Evolutionary conservation across 2,113 vertebrate genomes (phyloP).

Genomic region (Sphyrna mokarran): DNA sequence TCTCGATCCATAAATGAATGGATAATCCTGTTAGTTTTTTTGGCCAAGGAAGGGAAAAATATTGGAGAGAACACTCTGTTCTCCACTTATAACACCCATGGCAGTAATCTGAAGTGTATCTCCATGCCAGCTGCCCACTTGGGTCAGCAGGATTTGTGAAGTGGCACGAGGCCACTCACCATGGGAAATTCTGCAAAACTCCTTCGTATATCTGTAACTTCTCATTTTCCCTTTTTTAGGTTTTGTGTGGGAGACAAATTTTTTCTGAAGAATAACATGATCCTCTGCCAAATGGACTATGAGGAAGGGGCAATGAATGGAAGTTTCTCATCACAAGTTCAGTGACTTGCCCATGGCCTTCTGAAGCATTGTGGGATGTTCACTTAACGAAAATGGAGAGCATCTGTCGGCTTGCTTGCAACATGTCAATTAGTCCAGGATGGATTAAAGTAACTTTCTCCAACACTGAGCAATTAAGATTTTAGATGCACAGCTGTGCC

Average conservation of each 20-base stretch:
- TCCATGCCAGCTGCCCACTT: background rate
- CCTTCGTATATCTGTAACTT: background rate
- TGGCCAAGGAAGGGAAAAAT: background rate
- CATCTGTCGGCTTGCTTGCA: slow-evolving; percentile 81
- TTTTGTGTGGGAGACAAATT: slow-evolving; percentile 99
- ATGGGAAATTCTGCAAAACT: background rate
- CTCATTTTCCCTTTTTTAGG: slow-evolving; percentile 55
- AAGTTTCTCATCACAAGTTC: slow-evolving; percentile 95
- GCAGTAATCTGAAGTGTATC: background rate
- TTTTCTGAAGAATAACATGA: slow-evolving; percentile 99
- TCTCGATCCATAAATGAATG: background rate
- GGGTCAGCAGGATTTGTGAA: background rate
- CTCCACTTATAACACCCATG: background rate
- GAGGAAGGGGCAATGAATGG: slow-evolving; percentile 98
- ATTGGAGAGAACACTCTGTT: background rate
- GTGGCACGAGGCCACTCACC: background rate
- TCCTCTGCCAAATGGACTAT: slow-evolving; percentile 99
- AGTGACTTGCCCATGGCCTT: slow-evolving; percentile 68
- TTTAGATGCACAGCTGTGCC: slow-evolving; percentile 89
- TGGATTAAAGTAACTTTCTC: slow-evolving; percentile 71
- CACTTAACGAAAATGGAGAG: slow-evolving; percentile 58
- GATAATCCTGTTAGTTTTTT: background rate
- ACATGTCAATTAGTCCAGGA: slow-evolving; percentile 79
- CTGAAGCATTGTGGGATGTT: slow-evolving; percentile 58
- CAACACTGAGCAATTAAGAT: slow-evolving; percentile 87